Base-by-base conservation (phyloP, 1,140 invertebrate genomes). In the Drosophila pseudoananassae region DNA sequence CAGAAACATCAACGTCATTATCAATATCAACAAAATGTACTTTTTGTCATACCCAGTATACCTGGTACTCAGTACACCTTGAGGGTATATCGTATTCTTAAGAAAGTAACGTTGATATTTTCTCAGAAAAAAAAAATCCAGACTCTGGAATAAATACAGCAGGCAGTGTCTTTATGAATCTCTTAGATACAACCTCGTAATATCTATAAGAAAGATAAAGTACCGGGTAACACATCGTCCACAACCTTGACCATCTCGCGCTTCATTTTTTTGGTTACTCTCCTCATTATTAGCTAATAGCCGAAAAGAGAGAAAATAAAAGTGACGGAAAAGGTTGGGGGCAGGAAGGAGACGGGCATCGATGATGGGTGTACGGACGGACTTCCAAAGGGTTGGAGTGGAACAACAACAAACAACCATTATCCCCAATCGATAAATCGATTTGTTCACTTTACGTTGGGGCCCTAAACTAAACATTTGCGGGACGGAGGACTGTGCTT, bases 341-440 rank as follows among this genome's bases (percentile, higher is more conserved):
- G 5, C 7, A 40, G 38, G 3, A 3, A 1, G 38, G 38, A n/a
- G n/a, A n/a, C n/a, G 6, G 15, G 5, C 20, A 20, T 20, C 3
- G 14, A 14, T 4, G 4, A 2, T 40, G 36, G 36, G 36, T 15
- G n/a, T 4, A 12, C 10, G 33, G 33, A 7, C 6, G 25, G 10
- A 36, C 10, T 36, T 36, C 1, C 33, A n/a, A 31, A 31, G 31
- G 9, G 31, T 31, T 31, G 8, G 33, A 36, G 27, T 10, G 25
- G 23, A 61, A 58, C 27, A 43, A 43, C 46, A 61, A 43, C 33
- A 60, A 51, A 69, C 59, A 73, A 65, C 76, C 76, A 85, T 87
- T 71, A 82, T 54, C 43, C 49, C 46, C 69, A 82, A 87, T 87
- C 78, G 78, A 78, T 85, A 85, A 49, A 82, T 85, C 78, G 82